Base-by-base conservation (phyloP, 2,113 vertebrate species). In the Plestiodon gilberti region DNA sequence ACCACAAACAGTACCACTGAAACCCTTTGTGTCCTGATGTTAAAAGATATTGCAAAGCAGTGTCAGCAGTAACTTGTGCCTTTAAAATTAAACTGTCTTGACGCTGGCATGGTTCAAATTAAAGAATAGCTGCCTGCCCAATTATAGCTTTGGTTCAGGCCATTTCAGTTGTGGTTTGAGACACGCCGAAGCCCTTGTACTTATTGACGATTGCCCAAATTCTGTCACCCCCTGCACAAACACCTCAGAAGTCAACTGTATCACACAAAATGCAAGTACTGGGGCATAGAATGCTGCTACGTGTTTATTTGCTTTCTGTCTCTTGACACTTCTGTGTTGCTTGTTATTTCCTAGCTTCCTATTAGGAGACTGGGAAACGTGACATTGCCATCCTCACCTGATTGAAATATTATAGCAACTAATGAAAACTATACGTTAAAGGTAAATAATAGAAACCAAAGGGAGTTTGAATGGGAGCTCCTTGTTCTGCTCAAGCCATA, bases 391-490 rank as follows among this genome's bases (percentile, higher is more conserved):
- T 90, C 69, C 40, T 87, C 22, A 61, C 65, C 81, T 86, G 6
- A 92, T 1, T 70, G 64, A 88, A 89, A 88, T 75, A 40, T 43
- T 89, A 40, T 74, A 43, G 73, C 67, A 89, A 67, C 67, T 90
- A 78, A 86, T 64, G 30, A 64, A 61, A 91, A 13, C 59, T 86
- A 1, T 86, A 6, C 87, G 71, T 90, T 71, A 85, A 85, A 22
- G 69, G 62, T 77, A 88, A 90, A 81, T 79, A 88, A n/a, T 40
- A 84, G 61, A 79, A 90, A 84, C 9, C 40, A 62, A 81, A 85
- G 65, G 86, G 73, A 74, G 55, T 23, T 52, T 90, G 80, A 28
- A 17, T 55, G 5, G 55, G 52, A 64, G 25, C 38, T 33, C 28
- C 22, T 67, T 74, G 8, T 69, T 84, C 70, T 85, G 55, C 70